Conservation (phyloP, 2,797 vertebrate species). For the Kryptopterus vitreolus region DNA sequence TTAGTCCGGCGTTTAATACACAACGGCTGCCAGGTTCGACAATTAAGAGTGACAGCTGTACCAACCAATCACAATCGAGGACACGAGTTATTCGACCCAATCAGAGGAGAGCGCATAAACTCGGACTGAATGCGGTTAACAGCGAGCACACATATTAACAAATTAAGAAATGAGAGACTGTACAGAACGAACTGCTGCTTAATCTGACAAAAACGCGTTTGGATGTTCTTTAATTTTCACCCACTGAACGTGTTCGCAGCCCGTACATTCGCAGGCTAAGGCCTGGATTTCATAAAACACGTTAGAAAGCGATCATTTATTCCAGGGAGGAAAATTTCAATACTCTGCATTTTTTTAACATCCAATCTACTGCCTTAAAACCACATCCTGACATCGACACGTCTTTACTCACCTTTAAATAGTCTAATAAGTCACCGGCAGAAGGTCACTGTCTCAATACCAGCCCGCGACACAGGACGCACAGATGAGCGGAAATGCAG, state of each 20-base stretch:
- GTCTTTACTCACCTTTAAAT: conserved; percentile 39
- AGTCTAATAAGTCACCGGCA: neutral
- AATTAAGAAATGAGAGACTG: neutral
- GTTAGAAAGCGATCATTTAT: neutral
- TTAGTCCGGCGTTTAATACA: neutral
- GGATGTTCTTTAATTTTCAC: neutral
- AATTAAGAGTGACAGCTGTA: neutral
- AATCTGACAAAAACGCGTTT: neutral
- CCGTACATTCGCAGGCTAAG: neutral
- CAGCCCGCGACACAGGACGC: conserved; percentile 15
- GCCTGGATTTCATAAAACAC: conserved; percentile 7
- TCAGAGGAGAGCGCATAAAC: neutral
- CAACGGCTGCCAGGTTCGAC: neutral
- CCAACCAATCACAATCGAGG: neutral
- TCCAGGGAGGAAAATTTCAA: neutral
- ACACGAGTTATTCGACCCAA: neutral
- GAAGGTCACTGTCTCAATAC: conserved; percentile 52
- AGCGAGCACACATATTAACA: neutral
- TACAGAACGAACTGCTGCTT: neutral
- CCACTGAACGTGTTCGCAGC: neutral
- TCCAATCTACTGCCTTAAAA: neutral
- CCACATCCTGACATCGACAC: neutral
- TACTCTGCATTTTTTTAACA: neutral
- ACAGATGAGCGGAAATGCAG: conserved; percentile 28
- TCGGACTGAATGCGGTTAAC: neutral